A percentile compares a stretch with the other conserved stretches of the same genome.
Conservation (phyloP, 2,113 vertebrate genomes). For the Entosphenus tridentatus region DNA sequence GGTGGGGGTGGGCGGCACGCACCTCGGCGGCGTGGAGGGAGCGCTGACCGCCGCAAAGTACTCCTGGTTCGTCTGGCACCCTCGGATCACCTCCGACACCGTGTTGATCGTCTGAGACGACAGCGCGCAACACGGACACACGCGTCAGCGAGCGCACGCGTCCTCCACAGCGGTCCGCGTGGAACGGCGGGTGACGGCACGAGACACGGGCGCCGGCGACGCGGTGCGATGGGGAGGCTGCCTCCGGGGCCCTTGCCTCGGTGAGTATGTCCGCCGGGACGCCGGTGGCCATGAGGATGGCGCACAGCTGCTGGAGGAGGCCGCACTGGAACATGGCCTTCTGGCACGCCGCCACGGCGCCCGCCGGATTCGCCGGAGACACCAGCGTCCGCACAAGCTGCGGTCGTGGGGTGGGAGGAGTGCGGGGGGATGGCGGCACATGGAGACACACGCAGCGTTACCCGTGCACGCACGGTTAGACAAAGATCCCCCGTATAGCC, state of each 20-base stretch:
- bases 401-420: background rate
- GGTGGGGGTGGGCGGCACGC: conserved; percentile 9
- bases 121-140: background rate
- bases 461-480: too few relatives aligned
- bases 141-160: too few relatives aligned
- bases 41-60: conserved; percentile 96
- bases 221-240: too few relatives aligned
- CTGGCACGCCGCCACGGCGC: conserved; percentile 76
- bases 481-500: too few relatives aligned
- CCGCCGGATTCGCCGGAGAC: conserved; percentile 73
- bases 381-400: conserved; percentile 81
- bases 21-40: conserved; percentile 87
- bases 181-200: too few relatives aligned
- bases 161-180: too few relatives aligned
- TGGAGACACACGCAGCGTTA: too few relatives aligned
- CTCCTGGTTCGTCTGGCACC: conserved; percentile 81
- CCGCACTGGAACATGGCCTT: conserved; percentile 85
- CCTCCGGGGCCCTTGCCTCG: conserved; percentile 28
- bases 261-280: conserved; percentile 90
- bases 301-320: conserved; percentile 73
- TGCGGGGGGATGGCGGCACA: too few relatives aligned
- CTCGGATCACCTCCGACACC: conserved; percentile 87
- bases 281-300: conserved; percentile 84
- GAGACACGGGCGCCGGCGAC: too few relatives aligned
- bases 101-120: conserved; percentile 73